Base-by-base conservation (phyloP, 2,888 invertebrate genomes). In the Agrenia bidenticulata region DNA sequence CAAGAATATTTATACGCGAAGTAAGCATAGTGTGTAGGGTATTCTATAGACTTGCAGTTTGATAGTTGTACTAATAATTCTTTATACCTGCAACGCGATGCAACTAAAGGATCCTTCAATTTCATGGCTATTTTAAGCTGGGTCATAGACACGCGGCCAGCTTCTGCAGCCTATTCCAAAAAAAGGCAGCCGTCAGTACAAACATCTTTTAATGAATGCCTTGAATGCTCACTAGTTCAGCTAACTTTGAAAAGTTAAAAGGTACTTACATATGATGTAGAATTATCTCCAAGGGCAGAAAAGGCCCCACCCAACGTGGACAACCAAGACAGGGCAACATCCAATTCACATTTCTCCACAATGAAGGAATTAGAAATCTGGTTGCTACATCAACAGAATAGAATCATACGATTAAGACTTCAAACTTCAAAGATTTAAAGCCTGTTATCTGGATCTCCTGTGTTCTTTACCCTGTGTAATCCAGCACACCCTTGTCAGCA, bases 251-350 rank as follows among this genome's bases (percentile, higher is more conserved):
- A 56, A 11, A 7, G 17, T 26, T n/a, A n/a, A n/a, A n/a, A n/a
- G n/a, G n/a, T 11, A 82, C 87, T 83, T 84, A 90, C 91, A 82
- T 89, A 92, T 77, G 86, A 82, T 60, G 84, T 82, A 80, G 89
- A 89, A 77, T 90, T 87, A 79, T 97, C 96, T 1, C 97, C 98
- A 61, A 98, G 83, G 1, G 96, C 92, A 1, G 97, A 97, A 80
- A 92, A 97, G 1, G 94, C 97, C 54, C 97, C 97, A 1, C 97
- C 98, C 17, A 98, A 84, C 0, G 98, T 97, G 21, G 96, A 97
- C 24, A 98, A 81, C 94, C 95, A 95, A 19, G 94, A 94, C 84
- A 96, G 87, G 27, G 91, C 85, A 81, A 89, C 85, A 75, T 93
- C 92, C 75, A 91, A 81, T 81, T 93, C 92, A 42, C 65, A 41